Conservation (phyloP, 2,113 vertebrate species). For the Proteles cristata region DNA sequence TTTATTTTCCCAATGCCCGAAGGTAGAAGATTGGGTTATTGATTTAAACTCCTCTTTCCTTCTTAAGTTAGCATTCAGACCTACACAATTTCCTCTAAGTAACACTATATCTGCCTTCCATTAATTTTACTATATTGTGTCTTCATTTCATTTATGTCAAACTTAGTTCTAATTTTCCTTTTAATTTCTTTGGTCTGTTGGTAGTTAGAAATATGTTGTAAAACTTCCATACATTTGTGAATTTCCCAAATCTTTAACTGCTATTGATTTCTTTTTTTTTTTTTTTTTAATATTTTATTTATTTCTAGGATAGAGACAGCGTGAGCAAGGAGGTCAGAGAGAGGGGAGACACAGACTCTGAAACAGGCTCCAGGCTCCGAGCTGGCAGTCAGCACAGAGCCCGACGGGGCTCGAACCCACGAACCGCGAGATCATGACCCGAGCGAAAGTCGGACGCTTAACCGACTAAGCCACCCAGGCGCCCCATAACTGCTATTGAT, state of each 20-base stretch:
- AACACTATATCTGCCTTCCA: neutral
- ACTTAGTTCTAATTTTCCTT: neutral
- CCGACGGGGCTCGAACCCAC: too few relatives aligned
- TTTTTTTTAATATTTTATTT: too few relatives aligned
- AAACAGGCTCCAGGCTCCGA: too few relatives aligned
- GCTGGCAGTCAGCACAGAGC: too few relatives aligned
- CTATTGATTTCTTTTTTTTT: neutral
- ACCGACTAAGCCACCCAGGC: too few relatives aligned
- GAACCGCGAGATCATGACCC: too few relatives aligned
- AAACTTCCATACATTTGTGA: neutral
- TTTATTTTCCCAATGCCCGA: neutral
- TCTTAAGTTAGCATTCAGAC: neutral
- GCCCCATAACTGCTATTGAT: neutral
- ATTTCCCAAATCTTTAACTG: neutral
- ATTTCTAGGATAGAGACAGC: too few relatives aligned
- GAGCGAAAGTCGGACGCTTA: too few relatives aligned
- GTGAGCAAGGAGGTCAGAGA: too few relatives aligned
- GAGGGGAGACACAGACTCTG: too few relatives aligned
- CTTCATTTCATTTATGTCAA: neutral
- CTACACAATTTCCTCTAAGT: neutral
- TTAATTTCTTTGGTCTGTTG: neutral
- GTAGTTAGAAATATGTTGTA: neutral
- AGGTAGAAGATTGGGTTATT: neutral
- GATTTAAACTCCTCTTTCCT: neutral
- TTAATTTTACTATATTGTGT: neutral